phyloP scores from a whole-genome alignment of 2,113 vertebrate species.

The Cyprinodon brontotheroides region DNA sequence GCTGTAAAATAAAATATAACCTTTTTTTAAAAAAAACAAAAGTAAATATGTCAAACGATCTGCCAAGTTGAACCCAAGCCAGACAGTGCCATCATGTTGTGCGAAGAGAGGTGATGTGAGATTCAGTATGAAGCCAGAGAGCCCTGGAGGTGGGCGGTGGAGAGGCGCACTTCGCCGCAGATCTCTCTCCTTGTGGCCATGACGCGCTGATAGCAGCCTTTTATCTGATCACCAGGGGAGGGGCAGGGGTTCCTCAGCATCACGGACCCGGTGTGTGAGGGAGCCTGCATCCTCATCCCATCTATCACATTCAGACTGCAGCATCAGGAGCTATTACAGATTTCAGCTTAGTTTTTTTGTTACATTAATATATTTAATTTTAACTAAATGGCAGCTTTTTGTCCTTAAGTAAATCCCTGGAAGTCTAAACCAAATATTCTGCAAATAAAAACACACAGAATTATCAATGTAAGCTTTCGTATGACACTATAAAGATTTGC shows the following conservation, averaged over 20 bases:
- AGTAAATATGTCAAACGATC: not conserved
- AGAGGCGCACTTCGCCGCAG: slow-evolving; percentile 30
- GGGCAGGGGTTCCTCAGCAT: slow-evolving; percentile 59
- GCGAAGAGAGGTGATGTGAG: slow-evolving; percentile 13
- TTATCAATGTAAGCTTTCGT: not conserved
- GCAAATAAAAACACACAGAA: not conserved
- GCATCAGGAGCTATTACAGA: not conserved
- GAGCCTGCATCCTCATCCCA: slow-evolving; percentile 17
- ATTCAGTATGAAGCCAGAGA: slow-evolving; percentile 25
- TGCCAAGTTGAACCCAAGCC: slow-evolving; percentile 3
- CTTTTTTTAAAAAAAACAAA: not conserved
- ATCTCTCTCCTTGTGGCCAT: slow-evolving; percentile 56
- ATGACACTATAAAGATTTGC: not conserved
- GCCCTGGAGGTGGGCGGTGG: slow-evolving; percentile 46
- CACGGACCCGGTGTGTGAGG: slow-evolving; percentile 22
- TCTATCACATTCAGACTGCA: not conserved
- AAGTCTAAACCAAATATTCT: not conserved
- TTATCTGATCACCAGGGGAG: slow-evolving; percentile 66
- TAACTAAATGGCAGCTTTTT: not conserved
- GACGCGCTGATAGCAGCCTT: slow-evolving; percentile 60
- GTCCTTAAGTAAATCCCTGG: not conserved
- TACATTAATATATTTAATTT: not conserved
- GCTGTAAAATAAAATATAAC: not conserved
- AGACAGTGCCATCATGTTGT: slow-evolving; percentile 31
- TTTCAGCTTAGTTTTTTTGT: not conserved